Evolutionary conservation across 1,140 invertebrate genomes (phyloP), one percentile per base, ranked within the genome.

Genomic region (Acromyrmex charruanus): DNA sequence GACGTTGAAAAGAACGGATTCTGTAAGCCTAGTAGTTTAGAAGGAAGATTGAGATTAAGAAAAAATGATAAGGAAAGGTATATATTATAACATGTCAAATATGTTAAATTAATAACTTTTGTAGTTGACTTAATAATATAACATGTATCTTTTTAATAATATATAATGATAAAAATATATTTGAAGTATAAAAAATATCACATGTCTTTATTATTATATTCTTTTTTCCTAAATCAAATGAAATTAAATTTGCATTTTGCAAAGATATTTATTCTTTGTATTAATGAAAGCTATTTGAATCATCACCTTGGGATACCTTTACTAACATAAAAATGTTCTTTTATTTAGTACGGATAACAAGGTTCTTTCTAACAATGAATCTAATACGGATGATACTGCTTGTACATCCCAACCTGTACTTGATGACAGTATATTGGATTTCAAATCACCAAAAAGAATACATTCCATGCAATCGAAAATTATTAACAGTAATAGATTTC

Each of bases 351-450:
- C 25, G 61, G 58, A 55, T 89, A n/a, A 58, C 9, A 28, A 63
- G 61, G 7, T 69, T 28, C 31, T 35, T 58, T 59, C 18, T 44
- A 39, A 77, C 63, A 65, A 61, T 75, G 55, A 85, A n/a, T 10
- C 25, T 0, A 21, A 44, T 10, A 51, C 44, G 7, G 59, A 31
- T 9, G 21, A 51, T 44, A 31, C 9, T 31, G 55, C 14, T 49
- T 14, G 10, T 65, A 12, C 58, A 53, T 77, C 49, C 6, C 35
- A 44, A 31, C 0, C 51, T 25, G 1, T 4, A 51, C 4, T 18
- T 53, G 69, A 93, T 63, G 93, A 94, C 7, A 94, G 91, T 84
- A 85, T 95, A 71, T 39, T 77, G 49, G 94, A 95, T 89, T 95
- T 95, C 81, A 93, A 93, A 91, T 94, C 93, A 1, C 94, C 94